Base-by-base conservation (phyloP, 2,113 vertebrate genomes). In the Corapipo altera region DNA sequence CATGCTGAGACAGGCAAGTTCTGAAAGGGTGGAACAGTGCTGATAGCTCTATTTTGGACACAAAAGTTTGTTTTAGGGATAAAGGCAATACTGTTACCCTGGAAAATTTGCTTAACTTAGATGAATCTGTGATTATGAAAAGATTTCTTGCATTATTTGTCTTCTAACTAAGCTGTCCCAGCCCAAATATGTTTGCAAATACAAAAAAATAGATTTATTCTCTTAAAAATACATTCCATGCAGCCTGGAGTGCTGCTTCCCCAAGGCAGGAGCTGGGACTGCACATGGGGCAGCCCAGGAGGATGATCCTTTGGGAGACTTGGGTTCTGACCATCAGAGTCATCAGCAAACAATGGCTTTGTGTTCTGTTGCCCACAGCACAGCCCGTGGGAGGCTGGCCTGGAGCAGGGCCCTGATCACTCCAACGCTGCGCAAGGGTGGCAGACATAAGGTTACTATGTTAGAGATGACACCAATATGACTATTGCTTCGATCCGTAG, bases 211-310 rank as follows among this genome's bases (percentile, higher is more conserved):
- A 98, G 89, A 98, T 97, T 97, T 97, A 97, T 97, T 98, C 85
- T 98, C 88, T 98, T 98, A 98, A 98, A 98, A 98, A 98, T 98
- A 98, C 97, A 98, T 98, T 98, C 97, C 98, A 91, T 96, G 93
- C 96, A 97, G 93, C 97, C 94, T 80, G 55, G 73, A 89, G 83
- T 55, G 58, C 93, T 95, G 75, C 74, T 80, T 95, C 61, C 79
- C 65, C 81, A 66, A 51, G 78, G 94, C 91, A 95, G 92, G 76
- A 82, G 70, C 62, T 27, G 5, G 81, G 24, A 30, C 72, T 35
- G 77, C 70, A 4, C 2, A 12, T 57, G 54, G 52, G 80, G 86
- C 86, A 95, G 85, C 70, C 66, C 24, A 26, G 80, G 72, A 87
- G 33, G 62, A 3, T 10, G 64, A 71, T 74, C 88, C 92, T 81